Evolutionary conservation across 2,888 invertebrate species (phyloP).

Genomic region (Strigamia transsilvanica): DNA sequence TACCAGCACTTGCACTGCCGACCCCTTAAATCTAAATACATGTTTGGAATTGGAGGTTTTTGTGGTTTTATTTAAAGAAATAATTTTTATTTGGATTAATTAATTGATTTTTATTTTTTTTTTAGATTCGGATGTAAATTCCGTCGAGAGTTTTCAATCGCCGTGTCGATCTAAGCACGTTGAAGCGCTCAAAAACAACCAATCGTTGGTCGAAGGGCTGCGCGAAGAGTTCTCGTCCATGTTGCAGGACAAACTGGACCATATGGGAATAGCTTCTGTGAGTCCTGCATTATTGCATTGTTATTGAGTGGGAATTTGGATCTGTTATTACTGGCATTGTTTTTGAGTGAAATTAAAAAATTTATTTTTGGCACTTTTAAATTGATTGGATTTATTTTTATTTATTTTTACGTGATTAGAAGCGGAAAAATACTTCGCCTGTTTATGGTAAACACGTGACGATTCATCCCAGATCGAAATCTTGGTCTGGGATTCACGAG

Average conservation of each 20-base stretch:
- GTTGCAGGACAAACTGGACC: conserved; percentile 35
- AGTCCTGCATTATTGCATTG: conserved; percentile 44
- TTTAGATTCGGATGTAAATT: conserved; percentile 6
- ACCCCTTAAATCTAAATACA: conserved; percentile 27
- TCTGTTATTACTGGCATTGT: neutral
- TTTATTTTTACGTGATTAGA: neutral
- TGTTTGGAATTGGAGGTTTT: conserved; percentile 19
- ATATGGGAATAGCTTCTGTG: conserved; percentile 8
- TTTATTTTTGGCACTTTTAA: neutral
- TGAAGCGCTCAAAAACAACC: conserved; percentile 32
- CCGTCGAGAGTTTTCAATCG: neutral
- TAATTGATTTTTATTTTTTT: neutral
- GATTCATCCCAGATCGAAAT: conserved; percentile 16
- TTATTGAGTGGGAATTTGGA: neutral
- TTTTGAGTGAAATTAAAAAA: neutral
- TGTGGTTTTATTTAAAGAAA: neutral
- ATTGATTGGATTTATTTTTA: neutral
- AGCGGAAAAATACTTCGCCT: neutral
- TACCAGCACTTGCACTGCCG: conserved; percentile 35
- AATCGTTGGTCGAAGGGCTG: conserved; percentile 34
- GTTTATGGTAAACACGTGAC: neutral
- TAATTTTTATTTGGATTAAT: neutral
- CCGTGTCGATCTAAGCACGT: neutral
- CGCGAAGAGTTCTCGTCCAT: conserved; percentile 33
- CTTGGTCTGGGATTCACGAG: neutral